These are phyloP conservation scores for Ennomos fuscantarius DNA, from an alignment of 2,888 invertebrate genomes.

Conservation along the genomic window DNA sequence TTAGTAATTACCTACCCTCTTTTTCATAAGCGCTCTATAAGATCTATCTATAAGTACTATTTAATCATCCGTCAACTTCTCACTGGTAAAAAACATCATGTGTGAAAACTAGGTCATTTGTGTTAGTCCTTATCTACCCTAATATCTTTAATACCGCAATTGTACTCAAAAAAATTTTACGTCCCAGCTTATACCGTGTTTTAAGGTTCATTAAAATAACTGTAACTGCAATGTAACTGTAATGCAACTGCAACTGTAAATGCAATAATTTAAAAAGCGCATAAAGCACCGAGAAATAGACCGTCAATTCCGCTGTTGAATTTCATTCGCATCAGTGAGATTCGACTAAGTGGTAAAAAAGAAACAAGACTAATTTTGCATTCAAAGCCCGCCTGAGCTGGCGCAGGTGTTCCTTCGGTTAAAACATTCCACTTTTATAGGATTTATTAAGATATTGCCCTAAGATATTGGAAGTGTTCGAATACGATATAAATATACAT, in stretches of 20 bases:
- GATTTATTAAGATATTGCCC: conserved; percentile 81
- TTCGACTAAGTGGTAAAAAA: conserved; percentile 81
- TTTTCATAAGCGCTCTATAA: too few species aligned
- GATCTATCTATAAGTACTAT: too few species aligned
- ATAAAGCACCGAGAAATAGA: conserved; percentile 60
- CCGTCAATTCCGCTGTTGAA: conserved; percentile 72
- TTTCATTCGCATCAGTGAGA: conserved; percentile 73
- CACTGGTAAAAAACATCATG: too few species aligned
- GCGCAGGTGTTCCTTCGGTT: conserved; percentile 78
- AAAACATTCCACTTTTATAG: conserved; percentile 82
- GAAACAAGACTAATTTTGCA: conserved; percentile 83
- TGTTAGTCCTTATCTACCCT: neutral
- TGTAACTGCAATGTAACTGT: too few species aligned
- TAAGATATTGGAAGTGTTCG: conserved; percentile 71
- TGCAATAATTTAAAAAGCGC: conserved; percentile 38
- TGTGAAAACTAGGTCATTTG: too few species aligned
- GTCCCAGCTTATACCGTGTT: conserved; percentile 15
- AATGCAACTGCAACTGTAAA: too few species aligned
- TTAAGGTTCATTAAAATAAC: conserved; percentile 38
- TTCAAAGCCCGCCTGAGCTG: conserved; percentile 77
- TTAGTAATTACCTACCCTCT: too few species aligned
- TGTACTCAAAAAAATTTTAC: conserved; percentile 3
- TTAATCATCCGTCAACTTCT: too few species aligned
- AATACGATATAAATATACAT: conserved; percentile 45
- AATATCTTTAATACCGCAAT: conserved; percentile 2